Evolutionary conservation across 2,797 vertebrate genomes (phyloP).

Genomic region (Bucorvus abyssinicus): DNA sequence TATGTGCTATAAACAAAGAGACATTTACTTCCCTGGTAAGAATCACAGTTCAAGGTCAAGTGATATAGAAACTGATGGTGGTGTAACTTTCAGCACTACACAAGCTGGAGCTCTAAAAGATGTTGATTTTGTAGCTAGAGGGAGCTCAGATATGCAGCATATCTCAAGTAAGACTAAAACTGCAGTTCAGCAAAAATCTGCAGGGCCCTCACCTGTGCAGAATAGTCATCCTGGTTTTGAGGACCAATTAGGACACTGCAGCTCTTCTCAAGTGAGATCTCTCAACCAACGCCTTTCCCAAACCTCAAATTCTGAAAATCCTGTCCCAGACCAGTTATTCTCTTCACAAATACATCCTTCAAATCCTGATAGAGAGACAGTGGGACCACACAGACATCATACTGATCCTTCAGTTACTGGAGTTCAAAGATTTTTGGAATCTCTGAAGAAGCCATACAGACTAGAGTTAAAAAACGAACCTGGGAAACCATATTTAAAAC

Average conservation of each 20-base stretch:
- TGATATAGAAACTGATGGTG: conserved; percentile 62
- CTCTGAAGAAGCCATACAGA: conserved; percentile 86
- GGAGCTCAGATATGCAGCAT: conserved; percentile 73
- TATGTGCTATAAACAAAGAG: not conserved
- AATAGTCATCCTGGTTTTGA: conserved; percentile 50
- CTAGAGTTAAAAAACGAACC: conserved; percentile 90
- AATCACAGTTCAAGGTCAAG: not conserved
- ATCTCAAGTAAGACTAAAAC: conserved; percentile 78
- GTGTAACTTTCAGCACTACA: not conserved
- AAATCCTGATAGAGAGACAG: not conserved
- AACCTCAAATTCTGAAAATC: not conserved
- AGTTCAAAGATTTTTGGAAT: conserved; percentile 89
- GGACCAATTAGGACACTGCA: conserved; percentile 60
- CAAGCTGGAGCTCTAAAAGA: not conserved
- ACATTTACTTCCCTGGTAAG: not conserved
- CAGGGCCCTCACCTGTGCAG: conserved; percentile 61
- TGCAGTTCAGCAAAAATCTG: conserved; percentile 77
- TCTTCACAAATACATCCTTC: not conserved
- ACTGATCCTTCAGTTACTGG: conserved; percentile 83
- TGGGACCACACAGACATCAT: not conserved
- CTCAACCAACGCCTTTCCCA: conserved; percentile 37
- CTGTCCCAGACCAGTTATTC: not conserved
- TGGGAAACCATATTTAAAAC: conserved; percentile 82
- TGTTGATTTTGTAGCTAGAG: conserved; percentile 78
- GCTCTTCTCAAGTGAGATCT: conserved; percentile 40